These are phyloP conservation scores for Plebejus anna DNA, from an alignment of 2,888 invertebrate species.

Conservation along the genomic window DNA sequence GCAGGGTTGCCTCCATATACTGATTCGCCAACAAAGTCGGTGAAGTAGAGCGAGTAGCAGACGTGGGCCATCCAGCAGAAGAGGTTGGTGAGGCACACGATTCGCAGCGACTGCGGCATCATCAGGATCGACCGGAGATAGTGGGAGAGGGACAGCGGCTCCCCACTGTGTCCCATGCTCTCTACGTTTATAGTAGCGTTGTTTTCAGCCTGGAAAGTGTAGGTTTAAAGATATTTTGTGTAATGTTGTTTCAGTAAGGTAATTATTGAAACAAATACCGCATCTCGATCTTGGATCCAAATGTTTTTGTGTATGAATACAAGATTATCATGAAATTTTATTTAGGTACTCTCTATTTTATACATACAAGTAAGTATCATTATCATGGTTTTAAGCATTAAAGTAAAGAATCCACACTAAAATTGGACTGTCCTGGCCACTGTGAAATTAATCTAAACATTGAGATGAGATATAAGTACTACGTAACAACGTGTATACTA, in stretches of 20 bases:
- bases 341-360: too few relatives aligned
- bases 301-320: too few relatives aligned
- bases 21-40: conserved; percentile 96
- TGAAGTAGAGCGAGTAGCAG: conserved; percentile 97
- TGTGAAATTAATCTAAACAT: not conserved
- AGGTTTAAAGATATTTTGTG: not conserved
- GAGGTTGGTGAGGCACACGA: conserved; percentile 94
- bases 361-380: too few relatives aligned
- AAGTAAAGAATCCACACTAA: too few relatives aligned
- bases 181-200: conserved; percentile 41
- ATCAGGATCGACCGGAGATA: conserved; percentile 94
- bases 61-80: conserved; percentile 99
- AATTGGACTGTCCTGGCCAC: too few relatives aligned
- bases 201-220: conserved; percentile 19
- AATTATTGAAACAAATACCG: too few relatives aligned
- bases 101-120: conserved; percentile 92
- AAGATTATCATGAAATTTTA: too few relatives aligned
- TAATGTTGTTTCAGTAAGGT: not conserved
- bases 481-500: too few relatives aligned
- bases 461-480: too few relatives aligned
- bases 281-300: too few relatives aligned
- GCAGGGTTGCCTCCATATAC: conserved; percentile 94
- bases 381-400: too few relatives aligned
- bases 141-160: conserved; percentile 81
- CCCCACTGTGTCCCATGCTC: conserved; percentile 45